Evolutionary conservation across 1,140 invertebrate genomes (phyloP), one percentile per base, ranked within the genome.

Genomic region (Leucophenga varia): DNA sequence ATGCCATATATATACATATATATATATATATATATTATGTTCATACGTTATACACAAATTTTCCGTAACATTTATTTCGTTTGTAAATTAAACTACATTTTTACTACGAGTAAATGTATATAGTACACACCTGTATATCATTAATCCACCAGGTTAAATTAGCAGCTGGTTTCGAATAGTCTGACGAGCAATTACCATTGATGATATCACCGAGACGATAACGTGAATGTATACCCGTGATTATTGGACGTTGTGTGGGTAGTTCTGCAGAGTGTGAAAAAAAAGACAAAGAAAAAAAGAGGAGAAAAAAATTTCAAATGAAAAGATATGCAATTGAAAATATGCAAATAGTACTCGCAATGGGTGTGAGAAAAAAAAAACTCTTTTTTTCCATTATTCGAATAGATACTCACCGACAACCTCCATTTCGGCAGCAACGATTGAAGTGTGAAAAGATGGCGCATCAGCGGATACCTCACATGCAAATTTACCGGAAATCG

Each of bases 111-210:
- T n/a, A n/a, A n/a, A n/a, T n/a, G n/a, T n/a, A n/a, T n/a, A n/a
- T n/a, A n/a, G n/a, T 43, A 28, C 42, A 25, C 14, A 89, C 87
- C 80, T 82, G 80, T 63, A 84, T 79, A 54, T 83, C 85, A 69
- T 93, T 93, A 58, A 93, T 84, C 74, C 84, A 87, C 86, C 90
- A 93, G n/a, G 88, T 89, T 31, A 93, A 80, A 75, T 91, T 91
- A 6, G 88, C 88, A 2, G 89, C 84, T 3, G 90, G 90, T 72
- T 84, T 81, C 16, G 89, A 91, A 56, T 84, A 80, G 54, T 79
- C 79, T 37, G 87, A 88, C 30, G 84, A 84, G 61, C 90, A 93
- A 60, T 88, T 88, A 7, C 84, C 85, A 61, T 83, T 81, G 8
- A 92, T 75, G 37, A 77, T 79, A 59, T 90, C 88, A 3, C 85